phyloP scores from a whole-genome alignment of 1,140 invertebrate genomes.

The Aphelenchoides avenae region DNA sequence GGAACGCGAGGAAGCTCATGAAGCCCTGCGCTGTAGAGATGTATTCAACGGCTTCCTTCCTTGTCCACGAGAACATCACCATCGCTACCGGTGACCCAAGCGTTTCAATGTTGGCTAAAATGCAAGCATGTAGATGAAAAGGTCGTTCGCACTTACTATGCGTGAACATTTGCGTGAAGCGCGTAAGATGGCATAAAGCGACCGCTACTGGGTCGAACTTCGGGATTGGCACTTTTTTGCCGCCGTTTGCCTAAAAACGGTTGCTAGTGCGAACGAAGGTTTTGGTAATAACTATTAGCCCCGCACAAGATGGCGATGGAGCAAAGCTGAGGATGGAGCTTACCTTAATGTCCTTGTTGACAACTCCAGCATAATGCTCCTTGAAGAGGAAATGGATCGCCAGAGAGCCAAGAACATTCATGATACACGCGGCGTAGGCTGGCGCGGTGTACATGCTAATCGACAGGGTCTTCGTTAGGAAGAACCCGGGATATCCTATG shows the following conservation, averaged over 20 bases:
- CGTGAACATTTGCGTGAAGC: constrained; percentile 43
- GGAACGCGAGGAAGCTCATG: constrained; percentile 28
- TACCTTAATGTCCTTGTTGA: neutral
- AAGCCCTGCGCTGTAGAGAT: constrained; percentile 28
- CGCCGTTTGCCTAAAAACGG: neutral
- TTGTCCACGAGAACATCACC: constrained; percentile 38
- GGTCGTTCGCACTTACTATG: constrained; percentile 40
- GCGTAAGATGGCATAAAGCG: constrained; percentile 26
- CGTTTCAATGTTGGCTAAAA: too few relatives aligned
- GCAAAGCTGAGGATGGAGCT: too few relatives aligned
- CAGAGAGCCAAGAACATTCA: constrained; percentile 30
- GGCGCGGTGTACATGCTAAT: constrained; percentile 35
- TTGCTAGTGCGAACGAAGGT: constrained; percentile 2
- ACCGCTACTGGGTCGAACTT: constrained; percentile 25
- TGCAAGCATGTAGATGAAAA: neutral
- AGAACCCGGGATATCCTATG: constrained; percentile 20
- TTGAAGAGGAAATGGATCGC: constrained; percentile 18
- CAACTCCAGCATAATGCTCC: constrained; percentile 32
- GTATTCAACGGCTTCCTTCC: constrained; percentile 22
- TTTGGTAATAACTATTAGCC: neutral
- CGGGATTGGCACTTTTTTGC: constrained; percentile 6
- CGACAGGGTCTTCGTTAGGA: constrained; percentile 6
- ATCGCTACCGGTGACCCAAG: constrained; percentile 34
- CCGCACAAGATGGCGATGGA: too few relatives aligned
- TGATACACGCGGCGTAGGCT: constrained; percentile 29